phyloP scores from a whole-genome alignment of 2,113 vertebrate species.

The Mobula hypostoma region DNA sequence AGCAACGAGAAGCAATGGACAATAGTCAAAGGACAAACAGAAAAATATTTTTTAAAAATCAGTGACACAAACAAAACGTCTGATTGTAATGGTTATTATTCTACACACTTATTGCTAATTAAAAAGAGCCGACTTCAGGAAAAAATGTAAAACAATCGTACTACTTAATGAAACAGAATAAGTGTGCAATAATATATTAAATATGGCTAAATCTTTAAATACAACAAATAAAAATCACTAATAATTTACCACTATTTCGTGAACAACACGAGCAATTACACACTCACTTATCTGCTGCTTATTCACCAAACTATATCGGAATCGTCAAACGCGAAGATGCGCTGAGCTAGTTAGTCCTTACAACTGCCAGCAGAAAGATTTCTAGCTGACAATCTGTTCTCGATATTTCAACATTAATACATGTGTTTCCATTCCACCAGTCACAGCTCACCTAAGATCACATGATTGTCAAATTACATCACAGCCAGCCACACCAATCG shows the following conservation, averaged over 20 bases:
- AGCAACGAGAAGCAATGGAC: neutral
- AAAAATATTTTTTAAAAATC: neutral
- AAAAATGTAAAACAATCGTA: neutral
- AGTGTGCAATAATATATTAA: neutral
- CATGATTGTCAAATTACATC: constrained; percentile 30
- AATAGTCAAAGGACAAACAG: neutral
- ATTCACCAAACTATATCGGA: constrained; percentile 6
- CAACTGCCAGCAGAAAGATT: constrained; percentile 24
- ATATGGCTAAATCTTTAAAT: neutral
- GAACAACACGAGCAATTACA: constrained; percentile 16
- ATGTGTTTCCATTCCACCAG: constrained; percentile 36
- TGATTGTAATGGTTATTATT: neutral
- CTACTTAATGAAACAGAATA: neutral
- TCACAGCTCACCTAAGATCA: constrained; percentile 35
- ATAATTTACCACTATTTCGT: neutral
- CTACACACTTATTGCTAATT: neutral
- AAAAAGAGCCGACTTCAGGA: neutral
- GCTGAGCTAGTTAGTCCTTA: constrained; percentile 30
- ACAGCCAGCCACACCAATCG: constrained; percentile 21
- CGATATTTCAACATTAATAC: neutral
- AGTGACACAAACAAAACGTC: neutral
- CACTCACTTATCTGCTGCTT: constrained; percentile 28
- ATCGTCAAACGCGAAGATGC: constrained; percentile 12
- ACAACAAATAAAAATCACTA: neutral
- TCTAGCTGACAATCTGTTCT: constrained; percentile 27